Conservation (phyloP, 2,888 invertebrate genomes). For the Dicyrtomina minuta region DNA sequence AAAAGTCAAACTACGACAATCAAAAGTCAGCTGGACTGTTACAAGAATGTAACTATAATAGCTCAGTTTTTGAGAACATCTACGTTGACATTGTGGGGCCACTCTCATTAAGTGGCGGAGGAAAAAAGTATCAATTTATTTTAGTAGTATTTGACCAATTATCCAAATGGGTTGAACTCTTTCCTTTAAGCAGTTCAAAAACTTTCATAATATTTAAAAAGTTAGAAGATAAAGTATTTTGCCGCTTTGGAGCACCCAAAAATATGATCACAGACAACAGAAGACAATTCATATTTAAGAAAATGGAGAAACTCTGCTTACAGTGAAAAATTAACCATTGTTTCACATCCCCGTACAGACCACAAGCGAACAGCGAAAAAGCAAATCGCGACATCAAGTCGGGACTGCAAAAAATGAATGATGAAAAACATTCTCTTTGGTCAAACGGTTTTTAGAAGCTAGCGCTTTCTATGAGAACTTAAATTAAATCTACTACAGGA, state of each 20-base stretch:
- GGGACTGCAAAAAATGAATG: slow-evolving; percentile 30
- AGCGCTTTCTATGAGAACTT: slow-evolving; percentile 34
- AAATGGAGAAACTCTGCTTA: slow-evolving; percentile 30
- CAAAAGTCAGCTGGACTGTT: slow-evolving; percentile 37
- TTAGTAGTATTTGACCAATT: slow-evolving; percentile 40
- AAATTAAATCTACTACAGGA: slow-evolving; percentile 22
- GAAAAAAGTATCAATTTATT: slow-evolving; percentile 30
- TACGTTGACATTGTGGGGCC: slow-evolving; percentile 43
- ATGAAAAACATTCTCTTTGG: slow-evolving; percentile 31
- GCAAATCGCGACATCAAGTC: slow-evolving; percentile 34
- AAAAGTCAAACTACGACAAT: slow-evolving; percentile 33
- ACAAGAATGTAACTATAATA: neutral
- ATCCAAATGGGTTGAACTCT: slow-evolving; percentile 41
- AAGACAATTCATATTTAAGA: slow-evolving; percentile 34
- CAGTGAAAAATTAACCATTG: slow-evolving; percentile 36
- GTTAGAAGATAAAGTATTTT: slow-evolving; percentile 43
- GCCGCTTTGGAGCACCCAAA: slow-evolving; percentile 37
- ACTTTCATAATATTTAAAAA: slow-evolving; percentile 32
- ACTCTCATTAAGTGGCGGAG: slow-evolving; percentile 16
- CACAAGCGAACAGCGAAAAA: slow-evolving; percentile 39
- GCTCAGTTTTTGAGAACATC: slow-evolving; percentile 34
- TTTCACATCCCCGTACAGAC: slow-evolving; percentile 33
- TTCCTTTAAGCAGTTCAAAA: slow-evolving; percentile 35
- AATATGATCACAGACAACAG: slow-evolving; percentile 40
- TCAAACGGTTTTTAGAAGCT: slow-evolving; percentile 29